Evolutionary conservation across 1,140 invertebrate species (phyloP).

Genomic region (Papilio polytes): DNA sequence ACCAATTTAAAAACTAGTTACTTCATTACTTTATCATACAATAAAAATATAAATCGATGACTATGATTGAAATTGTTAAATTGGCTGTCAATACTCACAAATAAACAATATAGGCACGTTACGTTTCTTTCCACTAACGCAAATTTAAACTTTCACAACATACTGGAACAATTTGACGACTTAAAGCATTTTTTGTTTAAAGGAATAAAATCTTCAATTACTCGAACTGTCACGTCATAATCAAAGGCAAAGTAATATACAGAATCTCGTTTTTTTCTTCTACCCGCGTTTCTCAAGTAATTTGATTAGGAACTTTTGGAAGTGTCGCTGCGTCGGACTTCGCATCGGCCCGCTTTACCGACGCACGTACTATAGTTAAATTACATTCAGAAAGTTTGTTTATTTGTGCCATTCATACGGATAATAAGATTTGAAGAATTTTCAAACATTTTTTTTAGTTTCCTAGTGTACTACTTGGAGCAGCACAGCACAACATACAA

Average conservation of each 20-base stretch:
- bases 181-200: neutral
- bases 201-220: conserved; percentile 21
- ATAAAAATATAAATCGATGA: too few species aligned
- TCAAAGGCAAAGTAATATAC: conserved; percentile 28
- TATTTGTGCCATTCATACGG: conserved; percentile 17
- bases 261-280: conserved; percentile 5
- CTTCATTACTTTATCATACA: too few species aligned
- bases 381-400: conserved; percentile 35
- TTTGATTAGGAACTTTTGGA: conserved; percentile 25
- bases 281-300: conserved; percentile 32
- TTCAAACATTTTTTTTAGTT: neutral
- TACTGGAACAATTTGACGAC: neutral
- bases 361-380: conserved; percentile 29
- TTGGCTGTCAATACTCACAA: too few species aligned
- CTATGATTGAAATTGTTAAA: too few species aligned
- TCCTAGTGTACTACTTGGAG: too few species aligned
- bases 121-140: neutral
- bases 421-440: neutral
- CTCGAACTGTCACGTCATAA: conserved; percentile 6
- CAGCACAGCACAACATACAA: too few species aligned
- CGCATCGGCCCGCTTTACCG: conserved; percentile 3
- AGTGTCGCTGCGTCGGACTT: conserved; percentile 30
- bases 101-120: too few species aligned
- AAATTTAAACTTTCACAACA: neutral
- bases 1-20: neutral